These are phyloP conservation scores for Chloropsis cyanopogon DNA, from an alignment of 2,113 vertebrate species.

Conservation along the genomic window DNA sequence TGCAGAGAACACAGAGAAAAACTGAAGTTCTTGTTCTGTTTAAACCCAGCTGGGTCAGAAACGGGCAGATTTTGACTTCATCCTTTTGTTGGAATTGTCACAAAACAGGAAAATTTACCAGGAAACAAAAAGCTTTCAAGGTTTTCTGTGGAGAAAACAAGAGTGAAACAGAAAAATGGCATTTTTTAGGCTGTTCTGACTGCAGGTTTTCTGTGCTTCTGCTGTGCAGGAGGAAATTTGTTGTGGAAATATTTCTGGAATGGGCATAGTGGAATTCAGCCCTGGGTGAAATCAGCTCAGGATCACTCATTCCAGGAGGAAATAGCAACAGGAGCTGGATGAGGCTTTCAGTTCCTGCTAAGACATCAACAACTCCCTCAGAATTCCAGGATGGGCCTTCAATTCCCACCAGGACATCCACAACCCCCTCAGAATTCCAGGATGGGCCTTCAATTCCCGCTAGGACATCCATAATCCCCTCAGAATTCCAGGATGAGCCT, in stretches of 20 bases:
- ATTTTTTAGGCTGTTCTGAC: neutral
- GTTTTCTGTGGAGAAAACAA: neutral
- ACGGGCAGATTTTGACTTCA: neutral
- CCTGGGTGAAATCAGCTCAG: neutral
- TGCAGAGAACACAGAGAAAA: neutral
- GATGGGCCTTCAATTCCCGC: neutral
- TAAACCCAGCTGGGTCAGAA: neutral
- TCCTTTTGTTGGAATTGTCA: neutral
- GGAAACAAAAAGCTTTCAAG: neutral
- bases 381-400: neutral
- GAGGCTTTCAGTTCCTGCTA: neutral
- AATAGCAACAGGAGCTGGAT: neutral
- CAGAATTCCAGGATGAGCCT: neutral
- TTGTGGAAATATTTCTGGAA: neutral
- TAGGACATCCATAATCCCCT: neutral
- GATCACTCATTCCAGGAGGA: neutral
- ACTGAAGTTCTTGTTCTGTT: neutral
- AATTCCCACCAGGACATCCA: neutral
- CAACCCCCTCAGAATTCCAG: neutral
- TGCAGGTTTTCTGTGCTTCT: neutral
- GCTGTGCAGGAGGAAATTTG: neutral
- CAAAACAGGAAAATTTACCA: neutral
- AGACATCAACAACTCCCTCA: neutral
- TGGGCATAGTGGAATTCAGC: neutral
- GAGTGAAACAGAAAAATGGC: neutral